Base-by-base conservation (phyloP, 1,140 invertebrate species). In the Oreohelix idahoensis region DNA sequence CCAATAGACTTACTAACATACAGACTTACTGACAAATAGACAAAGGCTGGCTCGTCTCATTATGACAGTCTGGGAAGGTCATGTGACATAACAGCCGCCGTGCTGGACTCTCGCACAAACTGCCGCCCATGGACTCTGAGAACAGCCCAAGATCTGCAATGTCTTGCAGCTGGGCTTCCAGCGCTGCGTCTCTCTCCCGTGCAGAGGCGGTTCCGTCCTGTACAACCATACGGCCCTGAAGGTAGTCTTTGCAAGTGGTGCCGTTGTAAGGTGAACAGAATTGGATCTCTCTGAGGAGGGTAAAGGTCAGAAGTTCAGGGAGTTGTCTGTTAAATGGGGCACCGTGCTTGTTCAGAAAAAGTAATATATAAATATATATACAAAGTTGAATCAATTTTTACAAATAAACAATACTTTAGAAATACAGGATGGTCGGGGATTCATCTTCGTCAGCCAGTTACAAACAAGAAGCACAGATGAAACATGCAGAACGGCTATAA, bases 1-100 rank as follows among this genome's bases (percentile, higher is more conserved):
- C n/a, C n/a, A n/a, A n/a, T n/a, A n/a, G n/a, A n/a, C n/a, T n/a
- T n/a, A n/a, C n/a, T n/a, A n/a, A n/a, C n/a, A n/a, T n/a, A n/a
- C n/a, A n/a, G n/a, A 58, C 53, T 58, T 58, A 58, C 53, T 66
- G 63, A n/a, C 63, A 66, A 66, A 66, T 29, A 66, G 63, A 35
- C n/a, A 66, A 32, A 4, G 63, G 1, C 29, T 66, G 63, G 29
- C 8, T 10, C 5, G 63, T 66, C 17, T 66, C 63, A 32, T 32
- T 66, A 10, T 66, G 63, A 32, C 63, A 66, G 29, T 66, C 63
- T 8, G 63, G 63, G 63, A 66, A 66, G 29, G 63, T 32, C 63
- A 66, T 66, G 63, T 66, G 63, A 32, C 63, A 66, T n/a, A 66
- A 66, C n/a, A 66, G 5, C 29, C 63, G n/a, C 5, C 29, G 63